Evolutionary conservation across 2,113 vertebrate species (phyloP), one percentile per base, ranked within the genome.

Genomic region (Scytalopus superciliaris): DNA sequence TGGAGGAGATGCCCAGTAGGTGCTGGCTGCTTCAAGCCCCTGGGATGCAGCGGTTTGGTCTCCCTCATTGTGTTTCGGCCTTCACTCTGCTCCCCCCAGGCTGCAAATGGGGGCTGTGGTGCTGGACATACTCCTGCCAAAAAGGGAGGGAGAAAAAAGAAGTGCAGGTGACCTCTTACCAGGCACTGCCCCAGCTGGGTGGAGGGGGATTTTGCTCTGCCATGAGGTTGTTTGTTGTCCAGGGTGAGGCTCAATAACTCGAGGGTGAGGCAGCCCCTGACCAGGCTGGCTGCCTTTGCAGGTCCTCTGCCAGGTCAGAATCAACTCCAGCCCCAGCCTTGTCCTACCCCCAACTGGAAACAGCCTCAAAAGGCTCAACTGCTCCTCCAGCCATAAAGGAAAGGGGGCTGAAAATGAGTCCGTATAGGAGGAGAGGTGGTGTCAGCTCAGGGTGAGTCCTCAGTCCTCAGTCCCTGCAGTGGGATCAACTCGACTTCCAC

Each of bases 341-440:
- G 4, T 85, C 82, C 75, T 59, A 17, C 4, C 5, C 40, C 4
- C 3, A 42, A 27, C 24, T 62, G 75, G 40, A 70, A 72, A 69
- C 1, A 40, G 40, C 44, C 84, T 83, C 7, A 0, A 39, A 28
- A 76, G 47, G 50, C 53, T 92, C 45, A 27, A 39, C 14, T 75
- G 35, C 3, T 16, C 44, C 4, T 0, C 18, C 1, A 7, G 27
- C 42, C 55, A 2, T 3, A 47, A 19, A 56, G 39, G 17, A 15
- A 77, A 74, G 9, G 19, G 37, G 27, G 14, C 0, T 45, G 28
- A 50, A 64, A 94, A 60, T 24, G 42, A 78, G 12, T 37, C 66
- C 66, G 22, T 25, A 2, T 2, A 13, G 60, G 33, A 89, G 35
- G n/a, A 89, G 39, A 30, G 22, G 47, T 2, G 24, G 47, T 55